Percentiles rank a stretch among this genome's conserved stretches.
These are phyloP conservation scores for Cephus runcator DNA, from an alignment of 2,888 invertebrate species.

Conservation along the genomic window DNA sequence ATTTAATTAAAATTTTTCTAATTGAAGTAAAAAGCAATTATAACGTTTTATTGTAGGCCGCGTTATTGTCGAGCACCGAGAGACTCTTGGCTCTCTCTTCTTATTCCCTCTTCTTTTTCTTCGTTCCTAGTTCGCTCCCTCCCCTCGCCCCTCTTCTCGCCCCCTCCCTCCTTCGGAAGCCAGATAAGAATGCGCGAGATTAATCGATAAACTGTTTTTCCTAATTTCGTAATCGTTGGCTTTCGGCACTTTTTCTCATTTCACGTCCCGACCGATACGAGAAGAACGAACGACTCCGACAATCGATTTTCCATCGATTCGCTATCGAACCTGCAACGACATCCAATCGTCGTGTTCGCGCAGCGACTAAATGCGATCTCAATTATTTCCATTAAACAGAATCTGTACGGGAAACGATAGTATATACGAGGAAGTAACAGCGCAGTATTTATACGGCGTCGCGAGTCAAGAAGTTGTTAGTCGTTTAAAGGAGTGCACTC, in stretches of 20 bases:
- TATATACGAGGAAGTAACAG: no score
- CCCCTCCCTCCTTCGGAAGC: no score
- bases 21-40: constrained; percentile 57
- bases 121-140: no score
- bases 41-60: constrained; percentile 53
- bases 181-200: constrained; percentile 36
- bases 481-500: no score
- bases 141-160: neutral
- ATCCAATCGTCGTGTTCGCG: no score
- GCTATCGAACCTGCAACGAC: no score
- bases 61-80: constrained; percentile 28
- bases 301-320: neutral
- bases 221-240: constrained; percentile 52
- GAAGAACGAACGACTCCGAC: neutral
- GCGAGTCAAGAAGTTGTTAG: no score
- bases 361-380: no score
- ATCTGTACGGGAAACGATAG: no score
- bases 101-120: neutral
- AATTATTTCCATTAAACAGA: no score
- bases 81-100: constrained; percentile 8
- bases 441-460: no score
- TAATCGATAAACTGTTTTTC: constrained; percentile 56
- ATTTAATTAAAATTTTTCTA: constrained; percentile 56
- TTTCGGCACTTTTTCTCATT: constrained; percentile 18
- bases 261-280: no score